phyloP scores from a whole-genome alignment of 2,113 vertebrate genomes.

The Oncorhynchus keta region DNA sequence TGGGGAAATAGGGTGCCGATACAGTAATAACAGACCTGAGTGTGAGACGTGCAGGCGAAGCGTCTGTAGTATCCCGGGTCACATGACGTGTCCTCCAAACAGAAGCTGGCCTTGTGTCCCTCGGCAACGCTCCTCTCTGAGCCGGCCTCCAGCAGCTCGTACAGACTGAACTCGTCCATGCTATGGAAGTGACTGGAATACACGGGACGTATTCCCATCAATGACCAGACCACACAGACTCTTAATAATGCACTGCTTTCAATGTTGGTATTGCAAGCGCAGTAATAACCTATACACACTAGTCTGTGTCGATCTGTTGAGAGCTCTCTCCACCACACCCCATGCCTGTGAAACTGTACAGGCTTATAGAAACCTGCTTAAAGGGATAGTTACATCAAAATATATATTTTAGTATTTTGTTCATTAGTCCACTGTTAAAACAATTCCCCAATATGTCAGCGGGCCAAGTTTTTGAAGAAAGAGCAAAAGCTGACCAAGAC shows the following conservation, averaged over 20 bases:
- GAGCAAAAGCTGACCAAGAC: too few relatives aligned
- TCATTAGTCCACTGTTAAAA: too few relatives aligned
- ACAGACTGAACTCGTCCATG: constrained; percentile 97
- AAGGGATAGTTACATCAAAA: too few relatives aligned
- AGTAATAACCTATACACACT: too few relatives aligned
- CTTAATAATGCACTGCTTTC: not conserved
- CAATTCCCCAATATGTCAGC: too few relatives aligned
- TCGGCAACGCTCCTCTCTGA: constrained; percentile 87
- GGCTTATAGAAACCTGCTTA: too few relatives aligned
- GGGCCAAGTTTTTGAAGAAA: too few relatives aligned
- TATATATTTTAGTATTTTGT: too few relatives aligned
- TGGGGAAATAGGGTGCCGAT: too few relatives aligned
- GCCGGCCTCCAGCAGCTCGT: constrained; percentile 85
- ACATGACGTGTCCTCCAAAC: constrained; percentile 94
- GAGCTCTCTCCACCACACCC: too few relatives aligned
- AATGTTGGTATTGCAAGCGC: not conserved
- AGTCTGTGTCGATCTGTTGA: too few relatives aligned
- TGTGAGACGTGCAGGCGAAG: constrained; percentile 93
- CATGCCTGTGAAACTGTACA: too few relatives aligned
- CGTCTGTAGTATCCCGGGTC: constrained; percentile 92
- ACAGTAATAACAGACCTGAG: constrained; percentile 72
- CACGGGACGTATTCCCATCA: not conserved
- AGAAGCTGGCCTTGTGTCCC: constrained; percentile 97
- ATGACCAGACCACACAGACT: not conserved
- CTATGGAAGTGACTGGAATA: constrained; percentile 91